These are phyloP conservation scores for Ia io DNA, from an alignment of 2,113 vertebrate genomes.

Conservation along the genomic window DNA sequence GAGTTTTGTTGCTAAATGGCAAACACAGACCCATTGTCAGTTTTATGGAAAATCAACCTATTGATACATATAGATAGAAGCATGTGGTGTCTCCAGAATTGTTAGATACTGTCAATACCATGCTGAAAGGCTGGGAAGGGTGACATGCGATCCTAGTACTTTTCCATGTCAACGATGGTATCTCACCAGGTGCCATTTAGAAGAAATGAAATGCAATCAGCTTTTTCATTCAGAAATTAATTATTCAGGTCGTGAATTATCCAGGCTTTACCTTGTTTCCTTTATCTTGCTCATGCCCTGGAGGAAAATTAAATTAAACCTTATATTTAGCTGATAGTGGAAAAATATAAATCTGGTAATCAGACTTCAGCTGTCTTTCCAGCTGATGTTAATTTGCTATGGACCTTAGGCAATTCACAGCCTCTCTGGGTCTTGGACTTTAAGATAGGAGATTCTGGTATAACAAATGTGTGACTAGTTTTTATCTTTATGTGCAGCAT, in stretches of 20 bases:
- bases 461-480: background rate
- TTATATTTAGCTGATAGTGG: conserved; percentile 10
- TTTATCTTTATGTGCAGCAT: background rate
- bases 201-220: background rate
- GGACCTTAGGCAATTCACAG: background rate
- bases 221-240: conserved; percentile 20
- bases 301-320: conserved; percentile 2
- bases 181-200: background rate
- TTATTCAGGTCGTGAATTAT: background rate
- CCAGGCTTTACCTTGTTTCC: background rate
- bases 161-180: background rate
- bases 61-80: background rate
- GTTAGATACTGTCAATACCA: background rate
- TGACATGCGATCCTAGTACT: background rate
- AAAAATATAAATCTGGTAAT: conserved; percentile 4
- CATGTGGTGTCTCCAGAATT: background rate
- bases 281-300: background rate
- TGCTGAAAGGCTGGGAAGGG: background rate
- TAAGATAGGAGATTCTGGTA: background rate
- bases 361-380: background rate
- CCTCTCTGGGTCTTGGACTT: background rate
- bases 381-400: conserved; percentile 32
- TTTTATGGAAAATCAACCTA: background rate
- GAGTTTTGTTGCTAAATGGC: background rate
- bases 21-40: background rate